These are phyloP conservation scores for Cyrtonyx montezumae DNA, from an alignment of 2,113 vertebrate genomes.

Conservation along the genomic window DNA sequence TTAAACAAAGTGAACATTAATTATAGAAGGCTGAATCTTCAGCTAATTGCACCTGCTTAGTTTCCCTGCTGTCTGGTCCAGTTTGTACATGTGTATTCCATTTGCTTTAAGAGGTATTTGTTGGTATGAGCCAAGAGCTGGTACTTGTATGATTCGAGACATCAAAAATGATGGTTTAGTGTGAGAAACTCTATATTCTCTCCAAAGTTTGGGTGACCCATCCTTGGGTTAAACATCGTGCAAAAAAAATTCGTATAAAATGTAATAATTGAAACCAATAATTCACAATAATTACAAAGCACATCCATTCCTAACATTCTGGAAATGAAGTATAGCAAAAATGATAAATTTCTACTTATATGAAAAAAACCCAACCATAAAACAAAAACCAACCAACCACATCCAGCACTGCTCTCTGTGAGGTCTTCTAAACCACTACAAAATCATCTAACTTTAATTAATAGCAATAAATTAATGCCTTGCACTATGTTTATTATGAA, in stretches of 20 bases:
- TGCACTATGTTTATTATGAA: not conserved
- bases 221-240: not conserved
- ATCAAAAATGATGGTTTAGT: not conserved
- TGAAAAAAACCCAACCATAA: not conserved
- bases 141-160: not conserved
- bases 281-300: not conserved
- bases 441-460: not conserved
- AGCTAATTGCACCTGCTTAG: conserved; percentile 7
- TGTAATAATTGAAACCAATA: not conserved
- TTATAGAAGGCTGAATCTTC: not conserved
- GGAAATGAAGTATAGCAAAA: not conserved
- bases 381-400: not conserved
- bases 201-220: not conserved
- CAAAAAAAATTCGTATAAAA: not conserved
- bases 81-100: not conserved
- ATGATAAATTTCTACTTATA: not conserved
- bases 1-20: conserved; percentile 31
- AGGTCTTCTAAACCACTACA: not conserved
- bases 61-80: not conserved
- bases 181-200: not conserved
- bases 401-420: not conserved
- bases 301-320: not conserved
- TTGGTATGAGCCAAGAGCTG: not conserved
- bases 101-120: not conserved
- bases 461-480: not conserved